Evolutionary conservation across 2,888 invertebrate species (phyloP).

Genomic region (Thalpophila matura): DNA sequence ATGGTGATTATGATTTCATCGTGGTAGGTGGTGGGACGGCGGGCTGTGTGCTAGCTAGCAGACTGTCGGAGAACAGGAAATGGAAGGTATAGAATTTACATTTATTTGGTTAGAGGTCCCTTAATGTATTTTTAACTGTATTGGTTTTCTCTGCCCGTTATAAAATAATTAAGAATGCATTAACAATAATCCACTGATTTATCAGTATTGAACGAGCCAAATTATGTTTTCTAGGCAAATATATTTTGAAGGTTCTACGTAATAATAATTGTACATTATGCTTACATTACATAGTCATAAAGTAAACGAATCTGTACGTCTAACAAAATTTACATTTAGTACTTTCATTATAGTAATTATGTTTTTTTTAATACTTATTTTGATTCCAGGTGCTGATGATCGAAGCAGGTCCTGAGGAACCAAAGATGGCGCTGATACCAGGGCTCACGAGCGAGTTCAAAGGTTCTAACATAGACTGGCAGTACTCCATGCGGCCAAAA

Average conservation of each 20-base stretch:
- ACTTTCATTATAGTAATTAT: too few relatives aligned
- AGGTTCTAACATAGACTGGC: constrained; percentile 84
- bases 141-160: too few relatives aligned
- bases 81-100: constrained; percentile 78
- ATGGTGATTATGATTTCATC: constrained; percentile 80
- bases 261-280: too few relatives aligned
- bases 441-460: constrained; percentile 85
- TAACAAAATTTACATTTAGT: too few relatives aligned
- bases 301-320: too few relatives aligned
- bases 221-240: too few relatives aligned
- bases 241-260: too few relatives aligned
- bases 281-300: too few relatives aligned
- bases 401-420: constrained; percentile 85
- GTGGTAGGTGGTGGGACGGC: constrained; percentile 86
- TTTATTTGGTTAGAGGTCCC: background rate
- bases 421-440: constrained; percentile 84
- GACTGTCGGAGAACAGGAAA: constrained; percentile 84
- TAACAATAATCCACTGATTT: too few relatives aligned
- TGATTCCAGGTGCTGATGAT: constrained; percentile 76
- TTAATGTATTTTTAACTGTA: background rate
- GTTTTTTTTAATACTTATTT: background rate
- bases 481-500: constrained; percentile 84
- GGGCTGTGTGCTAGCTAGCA: constrained; percentile 84
- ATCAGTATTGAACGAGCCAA: too few relatives aligned
- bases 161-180: too few relatives aligned